These are phyloP conservation scores for Podarcis siculus DNA, from an alignment of 2,797 vertebrate genomes.

Conservation along the genomic window DNA sequence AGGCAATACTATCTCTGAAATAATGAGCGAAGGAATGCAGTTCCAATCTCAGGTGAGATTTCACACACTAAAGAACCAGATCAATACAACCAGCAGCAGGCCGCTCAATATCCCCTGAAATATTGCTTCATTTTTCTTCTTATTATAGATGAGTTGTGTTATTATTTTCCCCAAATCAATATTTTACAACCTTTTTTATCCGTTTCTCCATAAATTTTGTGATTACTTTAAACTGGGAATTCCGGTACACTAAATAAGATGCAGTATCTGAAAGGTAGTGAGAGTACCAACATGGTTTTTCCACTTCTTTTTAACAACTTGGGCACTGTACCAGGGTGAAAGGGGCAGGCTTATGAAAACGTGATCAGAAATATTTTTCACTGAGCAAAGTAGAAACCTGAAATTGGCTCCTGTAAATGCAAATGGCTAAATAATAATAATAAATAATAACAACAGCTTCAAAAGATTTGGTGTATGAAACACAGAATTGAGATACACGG, in stretches of 20 bases:
- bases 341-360: conserved; percentile 75
- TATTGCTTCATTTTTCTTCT: conserved; percentile 99
- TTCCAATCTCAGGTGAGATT: conserved; percentile 90
- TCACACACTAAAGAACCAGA: conserved; percentile 88
- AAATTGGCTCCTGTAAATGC: conserved; percentile 52
- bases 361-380: conserved; percentile 60
- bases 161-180: conserved; percentile 93
- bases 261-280: conserved; percentile 77
- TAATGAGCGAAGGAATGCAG: conserved; percentile 84
- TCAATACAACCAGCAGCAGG: conserved; percentile 90
- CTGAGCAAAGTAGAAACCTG: conserved; percentile 62
- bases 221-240: conserved; percentile 99
- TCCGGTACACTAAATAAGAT: conserved; percentile 98
- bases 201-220: conserved; percentile 99
- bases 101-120: conserved; percentile 95
- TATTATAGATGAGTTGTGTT: conserved; percentile 96
- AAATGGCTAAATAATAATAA: conserved; percentile 35
- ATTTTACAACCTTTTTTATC: conserved; percentile 99
- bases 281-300: conserved; percentile 70
- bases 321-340: conserved; percentile 67
- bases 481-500: conserved; percentile 60
- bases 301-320: conserved; percentile 59
- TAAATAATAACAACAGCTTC: conserved; percentile 40
- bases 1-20: conserved; percentile 89
- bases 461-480: conserved; percentile 42